Base-by-base conservation (phyloP, 2,113 vertebrate genomes). In the Hiodon tergisus region DNA sequence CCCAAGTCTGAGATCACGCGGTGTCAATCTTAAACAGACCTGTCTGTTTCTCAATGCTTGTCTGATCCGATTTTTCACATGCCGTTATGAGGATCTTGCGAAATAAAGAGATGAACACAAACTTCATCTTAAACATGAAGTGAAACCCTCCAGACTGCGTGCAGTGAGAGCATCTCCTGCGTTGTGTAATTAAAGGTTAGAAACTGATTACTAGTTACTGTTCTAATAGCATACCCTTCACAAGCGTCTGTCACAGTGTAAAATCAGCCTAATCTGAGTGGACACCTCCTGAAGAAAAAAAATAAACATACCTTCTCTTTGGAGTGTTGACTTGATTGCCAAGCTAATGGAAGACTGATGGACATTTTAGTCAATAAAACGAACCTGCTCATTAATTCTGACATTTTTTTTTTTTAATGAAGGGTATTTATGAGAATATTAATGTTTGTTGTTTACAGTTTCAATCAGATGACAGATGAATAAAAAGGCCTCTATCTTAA, bases 31-130 rank as follows among this genome's bases (percentile, higher is more conserved):
- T 76, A 76, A 81, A 80, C 75, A 76, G 74, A 80, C 80, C 75
- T 78, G 78, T 74, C 79, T 78, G 51, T 4, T 74, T 78, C 63
- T 76, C 69, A 75, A 70, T 6, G 66, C 75, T 78, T 81, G 77
- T 81, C 72, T 77, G 78, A 76, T 80, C 77, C 74, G 73, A 78
- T 79, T 68, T 68, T 82, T 80, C 74, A 75, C 69, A 79, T 67
- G 70, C 78, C 76, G 77, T 80, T 76, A 72, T 69, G 80, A 78
- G 83, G 79, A 81, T 80, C 75, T 62, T 53, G 53, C 72, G 50
- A 71, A 76, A 73, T 71, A 76, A 78, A 76, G 58, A 66, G 65
- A 67, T 47, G 14, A 75, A 51, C 46, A 48, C 53, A 75, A 79
- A 83, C 67, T 75, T 31, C 31, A 31, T 31, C 31, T 31, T 50